A percentile compares a stretch with the other conserved stretches of the same genome.
Evolutionary conservation across 2,888 invertebrate species (phyloP).

Genomic region (Trisateles emortualis): DNA sequence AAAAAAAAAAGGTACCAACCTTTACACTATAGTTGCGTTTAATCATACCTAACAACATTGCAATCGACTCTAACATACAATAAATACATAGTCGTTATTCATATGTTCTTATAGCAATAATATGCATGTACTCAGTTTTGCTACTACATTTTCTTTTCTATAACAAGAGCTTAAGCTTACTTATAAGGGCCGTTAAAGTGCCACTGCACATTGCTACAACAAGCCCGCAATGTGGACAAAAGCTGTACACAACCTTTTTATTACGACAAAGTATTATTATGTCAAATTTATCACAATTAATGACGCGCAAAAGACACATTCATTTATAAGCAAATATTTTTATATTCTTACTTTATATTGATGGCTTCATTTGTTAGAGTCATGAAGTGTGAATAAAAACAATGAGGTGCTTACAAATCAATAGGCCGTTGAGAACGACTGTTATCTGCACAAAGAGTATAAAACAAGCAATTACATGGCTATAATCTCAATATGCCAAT

Average conservation of each 20-base stretch:
- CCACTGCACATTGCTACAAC: neutral
- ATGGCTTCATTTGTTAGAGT: conserved; percentile 41
- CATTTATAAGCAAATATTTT: conserved; percentile 6
- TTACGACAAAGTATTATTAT: neutral
- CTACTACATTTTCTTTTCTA: conserved; percentile 1
- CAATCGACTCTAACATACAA: too few species aligned
- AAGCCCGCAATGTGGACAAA: neutral
- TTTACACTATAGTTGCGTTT: too few species aligned
- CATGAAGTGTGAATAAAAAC: conserved; percentile 47
- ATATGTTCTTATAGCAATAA: neutral
- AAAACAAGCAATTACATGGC: conserved; percentile 69
- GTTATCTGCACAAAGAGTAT: conserved; percentile 60
- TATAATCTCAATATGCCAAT: conserved; percentile 83
- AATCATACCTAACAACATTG: too few species aligned
- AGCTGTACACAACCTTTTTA: neutral
- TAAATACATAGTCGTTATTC: too few species aligned
- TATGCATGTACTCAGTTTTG: neutral
- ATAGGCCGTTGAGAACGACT: conserved; percentile 55
- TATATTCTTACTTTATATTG: conserved; percentile 11
- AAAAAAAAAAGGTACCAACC: too few species aligned
- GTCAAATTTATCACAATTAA: conserved; percentile 4
- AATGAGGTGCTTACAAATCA: conserved; percentile 47
- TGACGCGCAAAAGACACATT: conserved; percentile 1
- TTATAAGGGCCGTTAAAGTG: conserved; percentile 4
- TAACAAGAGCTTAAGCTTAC: neutral